phyloP scores from a whole-genome alignment of 2,888 invertebrate genomes.

The Epinotia bilunana region DNA sequence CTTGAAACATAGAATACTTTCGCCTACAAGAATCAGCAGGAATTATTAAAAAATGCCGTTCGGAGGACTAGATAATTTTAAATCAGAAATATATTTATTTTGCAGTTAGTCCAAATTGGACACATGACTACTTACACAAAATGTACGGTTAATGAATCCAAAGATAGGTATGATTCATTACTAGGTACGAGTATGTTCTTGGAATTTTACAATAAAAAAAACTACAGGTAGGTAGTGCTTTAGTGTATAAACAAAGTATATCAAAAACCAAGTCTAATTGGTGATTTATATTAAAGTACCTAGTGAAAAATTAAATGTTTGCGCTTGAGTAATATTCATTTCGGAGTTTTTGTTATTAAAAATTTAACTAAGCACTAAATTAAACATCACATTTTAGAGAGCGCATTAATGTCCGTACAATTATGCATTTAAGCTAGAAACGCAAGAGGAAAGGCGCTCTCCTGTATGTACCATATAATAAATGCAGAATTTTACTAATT shows the following conservation, averaged over 20 bases:
- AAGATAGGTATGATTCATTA: too few relatives aligned
- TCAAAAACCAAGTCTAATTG: too few relatives aligned
- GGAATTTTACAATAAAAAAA: too few relatives aligned
- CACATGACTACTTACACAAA: too few relatives aligned
- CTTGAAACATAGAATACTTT: conserved; percentile 53
- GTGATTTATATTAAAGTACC: too few relatives aligned
- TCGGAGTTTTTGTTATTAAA: background rate
- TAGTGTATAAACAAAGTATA: too few relatives aligned
- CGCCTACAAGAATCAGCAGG: background rate
- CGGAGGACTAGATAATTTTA: background rate
- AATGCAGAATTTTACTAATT: background rate
- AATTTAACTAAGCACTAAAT: background rate
- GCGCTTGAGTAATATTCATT: background rate
- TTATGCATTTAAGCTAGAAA: background rate
- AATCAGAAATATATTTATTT: background rate
- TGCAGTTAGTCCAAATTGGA: too few relatives aligned
- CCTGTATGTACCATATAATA: background rate
- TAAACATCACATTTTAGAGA: background rate
- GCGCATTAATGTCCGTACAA: background rate
- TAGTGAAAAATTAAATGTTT: too few relatives aligned
- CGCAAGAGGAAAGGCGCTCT: background rate
- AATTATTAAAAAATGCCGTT: conserved; percentile 10
- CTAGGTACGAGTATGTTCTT: too few relatives aligned
- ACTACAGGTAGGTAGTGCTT: too few relatives aligned
- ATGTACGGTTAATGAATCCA: too few relatives aligned